A percentile compares a stretch with the other conserved stretches of the same genome.
These are phyloP conservation scores for Gryon sp. DNA, from an alignment of 1,140 invertebrate species.

Conservation along the genomic window DNA sequence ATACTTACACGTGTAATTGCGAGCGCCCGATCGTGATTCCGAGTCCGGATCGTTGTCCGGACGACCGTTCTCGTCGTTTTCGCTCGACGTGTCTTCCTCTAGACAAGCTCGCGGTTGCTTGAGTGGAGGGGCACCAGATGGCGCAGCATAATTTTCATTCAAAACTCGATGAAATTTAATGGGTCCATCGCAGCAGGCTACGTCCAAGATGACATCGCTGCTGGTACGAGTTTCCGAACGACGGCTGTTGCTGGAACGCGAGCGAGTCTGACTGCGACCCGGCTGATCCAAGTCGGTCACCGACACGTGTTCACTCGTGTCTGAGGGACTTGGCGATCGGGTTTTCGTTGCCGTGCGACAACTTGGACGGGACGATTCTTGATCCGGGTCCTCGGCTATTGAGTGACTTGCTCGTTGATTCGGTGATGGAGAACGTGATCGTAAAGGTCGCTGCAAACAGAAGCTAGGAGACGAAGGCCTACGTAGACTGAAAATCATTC, in stretches of 20 bases:
- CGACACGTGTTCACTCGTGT: slow-evolving; percentile 51
- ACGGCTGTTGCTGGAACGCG: slow-evolving; percentile 11
- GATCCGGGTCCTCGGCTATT: neutral
- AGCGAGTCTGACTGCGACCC: slow-evolving; percentile 8
- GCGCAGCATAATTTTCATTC: slow-evolving; percentile 84
- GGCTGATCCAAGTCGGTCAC: slow-evolving; percentile 49
- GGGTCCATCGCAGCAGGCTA: slow-evolving; percentile 93
- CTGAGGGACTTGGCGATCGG: slow-evolving; percentile 51
- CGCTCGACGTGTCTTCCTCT: slow-evolving; percentile 61
- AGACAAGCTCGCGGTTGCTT: slow-evolving; percentile 55
- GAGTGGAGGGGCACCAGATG: slow-evolving; percentile 59
- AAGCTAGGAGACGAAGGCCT: slow-evolving; percentile 17
- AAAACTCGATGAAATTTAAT: slow-evolving; percentile 89
- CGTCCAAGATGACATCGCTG: slow-evolving; percentile 84
- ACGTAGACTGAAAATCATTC: slow-evolving; percentile 8
- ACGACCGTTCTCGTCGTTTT: slow-evolving; percentile 70
- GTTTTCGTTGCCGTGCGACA: neutral
- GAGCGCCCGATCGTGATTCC: too few relatives aligned
- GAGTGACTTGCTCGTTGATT: neutral
- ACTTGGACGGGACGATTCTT: neutral
- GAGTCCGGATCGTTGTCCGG: slow-evolving; percentile 38
- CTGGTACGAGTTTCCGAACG: slow-evolving; percentile 7
- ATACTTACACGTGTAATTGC: slow-evolving; percentile 85
- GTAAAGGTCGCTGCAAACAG: slow-evolving; percentile 16
- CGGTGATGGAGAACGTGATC: slow-evolving; percentile 38